phyloP scores from a whole-genome alignment of 1,140 invertebrate genomes.

The Bradysia coprophila region DNA sequence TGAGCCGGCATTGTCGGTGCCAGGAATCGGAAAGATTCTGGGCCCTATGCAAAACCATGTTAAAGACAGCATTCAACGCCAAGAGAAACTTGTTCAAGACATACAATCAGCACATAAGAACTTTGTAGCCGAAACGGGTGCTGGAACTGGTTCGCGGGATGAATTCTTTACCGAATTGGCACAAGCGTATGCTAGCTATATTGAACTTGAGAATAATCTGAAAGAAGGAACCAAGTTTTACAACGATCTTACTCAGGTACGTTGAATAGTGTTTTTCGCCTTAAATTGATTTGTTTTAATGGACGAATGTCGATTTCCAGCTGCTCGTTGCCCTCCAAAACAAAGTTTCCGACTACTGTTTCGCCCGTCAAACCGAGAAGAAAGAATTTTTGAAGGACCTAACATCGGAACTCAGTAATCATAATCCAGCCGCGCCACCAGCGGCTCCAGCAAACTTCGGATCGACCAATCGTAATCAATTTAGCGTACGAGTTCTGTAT shows the following conservation, averaged over 20 bases:
- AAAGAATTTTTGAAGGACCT: constrained; percentile 89
- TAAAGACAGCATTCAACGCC: constrained; percentile 51
- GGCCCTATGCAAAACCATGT: constrained; percentile 67
- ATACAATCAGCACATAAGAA: constrained; percentile 60
- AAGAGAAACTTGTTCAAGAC: constrained; percentile 56
- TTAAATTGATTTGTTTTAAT: constrained; percentile 1
- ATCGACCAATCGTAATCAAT: constrained; percentile 12
- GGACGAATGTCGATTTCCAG: constrained; percentile 24
- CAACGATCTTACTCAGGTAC: constrained; percentile 80
- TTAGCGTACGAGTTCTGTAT: constrained; percentile 2
- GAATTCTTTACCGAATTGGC: constrained; percentile 69
- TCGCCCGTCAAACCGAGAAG: constrained; percentile 96
- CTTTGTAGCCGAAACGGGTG: constrained; percentile 54
- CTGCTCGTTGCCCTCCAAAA: constrained; percentile 89
- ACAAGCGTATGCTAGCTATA: constrained; percentile 77
- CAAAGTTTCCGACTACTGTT: constrained; percentile 96
- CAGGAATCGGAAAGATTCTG: constrained; percentile 60
- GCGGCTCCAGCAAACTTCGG: constrained; percentile 37
- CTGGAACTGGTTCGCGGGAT: constrained; percentile 49
- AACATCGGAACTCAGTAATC: constrained; percentile 53
- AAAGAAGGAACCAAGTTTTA: constrained; percentile 96
- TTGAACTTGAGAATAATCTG: constrained; percentile 77
- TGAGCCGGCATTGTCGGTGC: constrained; percentile 61
- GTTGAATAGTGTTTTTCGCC: no score
- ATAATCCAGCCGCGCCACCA: constrained; percentile 35